Evolutionary conservation across 2,888 invertebrate species (phyloP).

Genomic region (Rhyacophila evoluta): DNA sequence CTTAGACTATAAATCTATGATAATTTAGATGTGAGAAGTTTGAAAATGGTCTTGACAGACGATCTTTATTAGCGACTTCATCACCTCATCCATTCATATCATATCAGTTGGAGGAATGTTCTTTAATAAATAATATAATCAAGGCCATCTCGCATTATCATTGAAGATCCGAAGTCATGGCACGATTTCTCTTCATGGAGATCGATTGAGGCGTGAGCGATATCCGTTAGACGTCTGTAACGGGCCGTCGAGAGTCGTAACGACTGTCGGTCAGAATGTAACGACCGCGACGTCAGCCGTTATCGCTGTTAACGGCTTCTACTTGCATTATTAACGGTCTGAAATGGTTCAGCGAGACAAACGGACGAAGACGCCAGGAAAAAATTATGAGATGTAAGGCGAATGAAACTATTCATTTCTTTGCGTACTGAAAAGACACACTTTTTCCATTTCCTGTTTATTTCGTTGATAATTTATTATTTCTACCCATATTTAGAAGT

Average conservation of each 20-base stretch:
- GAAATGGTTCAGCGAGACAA: neutral
- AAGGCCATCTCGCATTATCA: neutral
- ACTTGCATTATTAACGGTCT: constrained; percentile 58
- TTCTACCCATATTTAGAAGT: too few relatives aligned
- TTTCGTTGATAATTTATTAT: neutral
- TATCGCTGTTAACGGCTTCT: constrained; percentile 28
- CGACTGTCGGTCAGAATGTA: constrained; percentile 27
- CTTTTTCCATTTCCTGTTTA: neutral
- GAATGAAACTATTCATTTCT: neutral
- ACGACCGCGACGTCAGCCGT: constrained; percentile 31
- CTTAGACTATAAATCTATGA: too few relatives aligned
- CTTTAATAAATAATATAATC: neutral
- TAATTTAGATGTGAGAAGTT: too few relatives aligned
- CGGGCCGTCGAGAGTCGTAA: constrained; percentile 27
- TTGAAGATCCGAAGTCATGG: neutral
- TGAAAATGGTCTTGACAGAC: too few relatives aligned
- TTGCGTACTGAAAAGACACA: neutral
- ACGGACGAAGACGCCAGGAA: neutral
- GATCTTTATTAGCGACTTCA: too few relatives aligned
- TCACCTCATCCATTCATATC: too few relatives aligned
- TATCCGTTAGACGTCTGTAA: constrained; percentile 21
- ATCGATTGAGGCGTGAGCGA: constrained; percentile 8
- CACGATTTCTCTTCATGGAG: neutral
- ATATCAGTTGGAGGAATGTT: too few relatives aligned
- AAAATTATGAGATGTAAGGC: neutral